phyloP scores from a whole-genome alignment of 2,888 invertebrate genomes.

The Gisinianus flammeolus region DNA sequence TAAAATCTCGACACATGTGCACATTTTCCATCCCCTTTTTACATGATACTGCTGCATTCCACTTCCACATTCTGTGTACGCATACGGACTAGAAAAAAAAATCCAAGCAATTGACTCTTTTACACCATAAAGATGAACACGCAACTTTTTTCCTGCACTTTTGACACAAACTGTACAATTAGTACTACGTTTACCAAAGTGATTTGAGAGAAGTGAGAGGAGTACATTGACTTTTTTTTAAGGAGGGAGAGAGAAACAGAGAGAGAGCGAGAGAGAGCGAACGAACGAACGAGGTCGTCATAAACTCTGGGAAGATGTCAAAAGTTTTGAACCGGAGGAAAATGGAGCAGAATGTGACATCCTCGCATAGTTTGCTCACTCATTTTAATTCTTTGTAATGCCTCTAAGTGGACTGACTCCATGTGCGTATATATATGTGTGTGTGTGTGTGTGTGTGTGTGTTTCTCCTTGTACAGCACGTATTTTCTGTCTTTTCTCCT shows the following conservation, averaged over 20 bases:
- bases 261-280: too few species aligned
- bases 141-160: background rate
- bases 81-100: background rate
- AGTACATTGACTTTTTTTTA: background rate
- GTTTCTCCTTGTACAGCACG: background rate
- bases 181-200: too few species aligned
- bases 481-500: background rate
- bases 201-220: background rate
- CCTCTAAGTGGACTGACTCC: background rate
- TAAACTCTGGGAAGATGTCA: background rate
- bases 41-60: too few species aligned
- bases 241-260: too few species aligned
- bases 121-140: background rate
- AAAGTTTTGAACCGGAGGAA: background rate
- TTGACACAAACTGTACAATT: too few species aligned
- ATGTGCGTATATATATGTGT: background rate
- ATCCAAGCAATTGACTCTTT: slow-evolving; percentile 5
- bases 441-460: background rate
- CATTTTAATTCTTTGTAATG: slow-evolving; percentile 3
- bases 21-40: background rate
- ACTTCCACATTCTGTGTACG: background rate
- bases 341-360: background rate
- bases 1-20: background rate
- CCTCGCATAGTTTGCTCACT: background rate
- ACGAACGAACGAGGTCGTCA: background rate